Base-by-base conservation (phyloP, 2,888 invertebrate genomes). In the Heliothis peltigera region DNA sequence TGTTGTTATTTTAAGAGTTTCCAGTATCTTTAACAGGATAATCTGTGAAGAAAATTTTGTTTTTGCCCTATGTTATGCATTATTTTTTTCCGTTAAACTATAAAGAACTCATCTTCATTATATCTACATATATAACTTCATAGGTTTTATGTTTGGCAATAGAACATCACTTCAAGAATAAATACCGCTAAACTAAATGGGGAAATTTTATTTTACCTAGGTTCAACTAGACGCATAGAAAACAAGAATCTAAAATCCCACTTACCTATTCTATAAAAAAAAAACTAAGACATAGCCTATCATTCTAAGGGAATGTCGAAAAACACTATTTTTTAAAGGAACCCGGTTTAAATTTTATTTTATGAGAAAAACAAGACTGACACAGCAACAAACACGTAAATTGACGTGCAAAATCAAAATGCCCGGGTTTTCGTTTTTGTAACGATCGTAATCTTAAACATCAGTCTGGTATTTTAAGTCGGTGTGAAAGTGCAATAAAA, bases 401-500 rank as follows among this genome's bases (percentile, higher is more conserved):
- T n/a, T 56, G 49, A 42, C 42, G 28, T 46, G 19, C 28, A 52
- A 55, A 58, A 64, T 56, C 25, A 15, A 47, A 32, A 15, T 32
- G 48, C n/a, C 17, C 28, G 48, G 7, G 10, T 49, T 39, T 42
- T 51, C n/a, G 21, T 75, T 65, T 67, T 67, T 60, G 53, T 52
- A 52, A 67, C 46, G 15, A 21, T 43, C 39, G 32, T 53, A 59
- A 53, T 63, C 39, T 42, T 49, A 48, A 51, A 63, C 44, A 56
- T 15, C 42, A 18, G 49, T 54, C 49, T 53, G 51, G 57, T 25
- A 64, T 66, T 78, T 43, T 70, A 70, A 64, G 57, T 47, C 48
- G 43, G 52, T 68, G 66, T 69, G 70, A 79, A 79, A 82, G 68
- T 76, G 62, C 56, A 65, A 69, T 70, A 73, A 70, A 47, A 55